Conservation (phyloP, 37 sponge, comb jelly and placozoan genomes). For the Hormiphora californensis region DNA sequence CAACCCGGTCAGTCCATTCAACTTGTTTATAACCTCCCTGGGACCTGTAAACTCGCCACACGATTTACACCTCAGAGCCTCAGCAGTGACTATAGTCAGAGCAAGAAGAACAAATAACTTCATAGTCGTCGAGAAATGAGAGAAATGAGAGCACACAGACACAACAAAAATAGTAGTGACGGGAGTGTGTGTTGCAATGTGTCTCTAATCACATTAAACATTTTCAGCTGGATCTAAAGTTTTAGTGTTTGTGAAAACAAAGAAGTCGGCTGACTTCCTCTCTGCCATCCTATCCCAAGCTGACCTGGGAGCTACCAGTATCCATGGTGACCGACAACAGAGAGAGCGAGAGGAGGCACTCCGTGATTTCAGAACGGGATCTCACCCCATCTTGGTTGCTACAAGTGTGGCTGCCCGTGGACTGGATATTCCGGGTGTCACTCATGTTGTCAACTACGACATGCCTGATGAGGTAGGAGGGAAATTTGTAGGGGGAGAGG, state of each 20-base stretch:
- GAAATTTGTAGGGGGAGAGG: too few relatives aligned
- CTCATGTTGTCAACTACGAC: conserved; percentile 92
- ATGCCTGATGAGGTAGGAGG: conserved; percentile 58
- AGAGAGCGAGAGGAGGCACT: conserved; percentile 89
- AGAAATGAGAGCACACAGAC: too few relatives aligned
- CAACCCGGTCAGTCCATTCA: too few relatives aligned
- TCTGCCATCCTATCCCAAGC: conserved; percentile 82
- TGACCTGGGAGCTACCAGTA: conserved; percentile 82
- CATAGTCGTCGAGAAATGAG: too few relatives aligned
- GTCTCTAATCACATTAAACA: conserved; percentile 8
- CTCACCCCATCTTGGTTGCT: conserved; percentile 78
- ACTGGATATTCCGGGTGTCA: conserved; percentile 86
- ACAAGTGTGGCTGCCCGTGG: conserved; percentile 93
- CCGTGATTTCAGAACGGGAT: conserved; percentile 76
- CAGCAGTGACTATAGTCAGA: too few relatives aligned
- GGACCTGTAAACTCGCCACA: too few relatives aligned
- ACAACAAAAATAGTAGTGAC: neutral
- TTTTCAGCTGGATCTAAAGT: conserved; percentile 56
- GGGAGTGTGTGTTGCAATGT: too few relatives aligned
- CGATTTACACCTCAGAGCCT: too few relatives aligned
- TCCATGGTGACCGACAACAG: conserved; percentile 92
- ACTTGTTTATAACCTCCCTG: neutral
- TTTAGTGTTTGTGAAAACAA: conserved; percentile 91
- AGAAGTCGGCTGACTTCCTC: conserved; percentile 84
- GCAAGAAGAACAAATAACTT: too few relatives aligned